These are phyloP conservation scores for Drosophila mercatorum DNA, from an alignment of 2,888 invertebrate species.

Conservation along the genomic window DNA sequence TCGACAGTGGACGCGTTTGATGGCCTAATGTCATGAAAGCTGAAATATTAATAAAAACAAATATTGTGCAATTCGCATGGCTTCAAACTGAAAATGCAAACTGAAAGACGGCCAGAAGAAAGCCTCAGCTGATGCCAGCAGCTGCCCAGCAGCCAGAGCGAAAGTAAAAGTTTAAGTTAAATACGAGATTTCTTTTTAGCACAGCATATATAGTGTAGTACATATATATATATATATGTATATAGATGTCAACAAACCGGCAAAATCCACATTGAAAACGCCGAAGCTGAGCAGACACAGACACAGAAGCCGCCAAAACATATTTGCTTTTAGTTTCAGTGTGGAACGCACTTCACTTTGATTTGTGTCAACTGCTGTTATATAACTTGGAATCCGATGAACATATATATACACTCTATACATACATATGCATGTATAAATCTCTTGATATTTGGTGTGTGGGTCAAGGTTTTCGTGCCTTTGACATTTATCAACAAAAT, in stretches of 20 bases:
- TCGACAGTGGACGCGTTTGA: constrained; percentile 36
- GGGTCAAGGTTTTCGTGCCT: constrained; percentile 62
- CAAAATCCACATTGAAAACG: constrained; percentile 64
- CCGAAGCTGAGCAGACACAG: constrained; percentile 43
- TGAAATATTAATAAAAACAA: constrained; percentile 12
- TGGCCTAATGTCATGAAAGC: constrained; percentile 3
- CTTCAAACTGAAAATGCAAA: constrained; percentile 55
- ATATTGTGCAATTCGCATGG: constrained; percentile 51
- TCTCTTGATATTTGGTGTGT: constrained; percentile 21
- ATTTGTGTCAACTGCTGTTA: constrained; percentile 34
- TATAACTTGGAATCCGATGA: constrained; percentile 9
- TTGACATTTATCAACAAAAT: constrained; percentile 5
- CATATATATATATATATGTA: not conserved
- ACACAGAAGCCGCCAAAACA: constrained; percentile 35
- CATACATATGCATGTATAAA: not conserved
- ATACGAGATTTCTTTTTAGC: constrained; percentile 59
- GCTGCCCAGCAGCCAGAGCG: constrained; percentile 49
- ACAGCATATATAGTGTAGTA: constrained; percentile 7
- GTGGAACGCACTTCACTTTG: constrained; percentile 10
- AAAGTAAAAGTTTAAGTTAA: constrained; percentile 72
- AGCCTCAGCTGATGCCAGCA: constrained; percentile 45
- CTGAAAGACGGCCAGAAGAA: constrained; percentile 51
- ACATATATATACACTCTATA: too few species aligned
- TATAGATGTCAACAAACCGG: constrained; percentile 70
- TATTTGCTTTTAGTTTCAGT: constrained; percentile 18